Conservation (phyloP, 2,113 vertebrate species). For the Hippocampus mohnikei region DNA sequence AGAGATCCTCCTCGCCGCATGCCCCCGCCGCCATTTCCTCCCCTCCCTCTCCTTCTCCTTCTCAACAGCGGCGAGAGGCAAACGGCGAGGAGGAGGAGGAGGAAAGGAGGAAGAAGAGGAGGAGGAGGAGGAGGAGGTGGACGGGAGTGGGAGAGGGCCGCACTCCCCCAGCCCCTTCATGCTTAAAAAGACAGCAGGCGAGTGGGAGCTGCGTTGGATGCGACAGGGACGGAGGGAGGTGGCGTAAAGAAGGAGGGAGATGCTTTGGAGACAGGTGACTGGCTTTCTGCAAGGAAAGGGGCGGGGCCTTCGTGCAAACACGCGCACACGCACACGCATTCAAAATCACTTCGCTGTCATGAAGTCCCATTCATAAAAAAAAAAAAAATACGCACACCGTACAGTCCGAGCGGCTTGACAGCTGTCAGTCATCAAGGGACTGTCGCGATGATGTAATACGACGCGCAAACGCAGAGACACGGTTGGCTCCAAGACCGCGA, state of each 20-base stretch:
- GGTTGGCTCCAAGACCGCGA: not conserved
- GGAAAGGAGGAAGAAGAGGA: slow-evolving; percentile 42
- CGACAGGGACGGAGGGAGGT: slow-evolving; percentile 58
- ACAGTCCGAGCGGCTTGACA: not conserved
- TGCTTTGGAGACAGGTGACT: slow-evolving; percentile 56
- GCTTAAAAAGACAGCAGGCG: slow-evolving; percentile 75
- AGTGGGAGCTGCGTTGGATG: slow-evolving; percentile 68
- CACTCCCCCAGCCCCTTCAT: slow-evolving; percentile 78
- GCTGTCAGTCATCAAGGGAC: not conserved
- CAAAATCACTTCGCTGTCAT: slow-evolving; percentile 31
- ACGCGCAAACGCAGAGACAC: not conserved
- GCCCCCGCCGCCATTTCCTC: slow-evolving; percentile 78
- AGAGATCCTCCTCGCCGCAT: slow-evolving; percentile 76
- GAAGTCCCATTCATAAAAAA: slow-evolving; percentile 57
- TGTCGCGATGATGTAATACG: not conserved
- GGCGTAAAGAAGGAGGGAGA: slow-evolving; percentile 61
- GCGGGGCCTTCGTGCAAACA: slow-evolving; percentile 5
- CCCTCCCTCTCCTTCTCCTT: slow-evolving; percentile 74
- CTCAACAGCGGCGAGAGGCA: slow-evolving; percentile 66
- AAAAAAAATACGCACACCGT: not conserved
- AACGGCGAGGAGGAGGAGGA: slow-evolving; percentile 63
- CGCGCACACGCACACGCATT: slow-evolving; percentile 6
- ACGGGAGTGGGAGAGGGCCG: slow-evolving; percentile 52
- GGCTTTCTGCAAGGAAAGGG: slow-evolving; percentile 34
- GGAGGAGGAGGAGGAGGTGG: slow-evolving; percentile 60